Conservation (phyloP, 2,113 vertebrate species). For the Leucopsar rothschildi region DNA sequence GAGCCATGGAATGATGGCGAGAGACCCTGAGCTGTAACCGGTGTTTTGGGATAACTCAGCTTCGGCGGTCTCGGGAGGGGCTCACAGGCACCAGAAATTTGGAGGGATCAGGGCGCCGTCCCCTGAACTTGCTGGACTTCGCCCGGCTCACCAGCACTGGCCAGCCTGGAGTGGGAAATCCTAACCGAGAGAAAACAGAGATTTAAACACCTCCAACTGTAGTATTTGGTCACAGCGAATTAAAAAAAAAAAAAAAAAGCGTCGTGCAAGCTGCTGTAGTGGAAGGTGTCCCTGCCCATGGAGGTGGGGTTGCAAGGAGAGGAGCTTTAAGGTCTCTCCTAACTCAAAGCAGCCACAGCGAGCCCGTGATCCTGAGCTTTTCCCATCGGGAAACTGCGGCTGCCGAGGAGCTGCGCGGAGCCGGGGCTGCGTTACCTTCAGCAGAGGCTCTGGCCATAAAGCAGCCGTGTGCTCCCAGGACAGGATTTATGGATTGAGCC, state of each 20-base stretch:
- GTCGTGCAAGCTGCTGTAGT: neutral
- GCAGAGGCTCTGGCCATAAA: neutral
- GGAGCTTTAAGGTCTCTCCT: neutral
- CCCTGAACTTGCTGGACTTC: neutral
- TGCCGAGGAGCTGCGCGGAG: conserved; percentile 4
- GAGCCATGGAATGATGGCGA: fast-evolving
- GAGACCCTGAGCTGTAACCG: fast-evolving
- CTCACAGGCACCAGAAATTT: neutral
- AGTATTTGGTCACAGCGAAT: neutral
- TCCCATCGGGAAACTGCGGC: neutral
- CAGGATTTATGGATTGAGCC: conserved; percentile 66
- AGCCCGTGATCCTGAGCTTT: neutral
- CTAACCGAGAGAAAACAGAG: too few relatives aligned
- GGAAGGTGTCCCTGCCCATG: neutral
- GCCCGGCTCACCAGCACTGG: neutral
- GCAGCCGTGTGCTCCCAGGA: neutral
- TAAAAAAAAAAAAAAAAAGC: too few relatives aligned
- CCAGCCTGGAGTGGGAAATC: neutral
- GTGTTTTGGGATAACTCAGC: neutral
- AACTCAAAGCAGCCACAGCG: neutral
- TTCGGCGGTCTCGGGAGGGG: neutral
- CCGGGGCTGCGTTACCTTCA: conserved; percentile 27
- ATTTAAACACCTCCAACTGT: neutral
- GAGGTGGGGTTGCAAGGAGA: neutral
- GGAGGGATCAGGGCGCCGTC: too few relatives aligned